Percentiles rank a stretch among this genome's conserved stretches.
Evolutionary conservation across 2,113 vertebrate species (phyloP).

Genomic region (Brachyhypopomus gauderio): DNA sequence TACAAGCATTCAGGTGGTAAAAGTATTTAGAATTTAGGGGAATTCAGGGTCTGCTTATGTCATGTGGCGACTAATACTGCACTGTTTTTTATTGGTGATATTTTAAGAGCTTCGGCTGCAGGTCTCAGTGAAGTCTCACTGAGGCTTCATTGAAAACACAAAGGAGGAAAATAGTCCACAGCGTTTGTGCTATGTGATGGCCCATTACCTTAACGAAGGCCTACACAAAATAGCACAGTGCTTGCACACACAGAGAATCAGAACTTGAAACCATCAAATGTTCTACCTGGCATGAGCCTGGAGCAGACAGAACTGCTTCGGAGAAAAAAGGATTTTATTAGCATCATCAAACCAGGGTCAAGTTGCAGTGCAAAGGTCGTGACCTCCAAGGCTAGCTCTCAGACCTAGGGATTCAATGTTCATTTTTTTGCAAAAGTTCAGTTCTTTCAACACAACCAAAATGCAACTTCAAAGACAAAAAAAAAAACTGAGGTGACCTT

Average conservation of each 20-base stretch:
- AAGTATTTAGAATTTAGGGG: too few relatives aligned
- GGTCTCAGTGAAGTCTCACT: too few relatives aligned
- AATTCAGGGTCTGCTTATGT: too few relatives aligned
- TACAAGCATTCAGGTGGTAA: too few relatives aligned
- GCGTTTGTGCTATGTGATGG: too few relatives aligned
- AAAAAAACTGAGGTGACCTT: background rate
- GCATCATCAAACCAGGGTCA: constrained; percentile 43
- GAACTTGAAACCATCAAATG: background rate
- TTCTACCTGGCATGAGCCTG: background rate
- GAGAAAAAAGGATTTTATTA: constrained; percentile 62
- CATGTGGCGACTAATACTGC: background rate
- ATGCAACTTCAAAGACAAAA: too few relatives aligned
- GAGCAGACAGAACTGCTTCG: background rate
- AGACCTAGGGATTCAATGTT: constrained; percentile 28
- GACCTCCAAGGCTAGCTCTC: constrained; percentile 22
- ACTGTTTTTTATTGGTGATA: background rate
- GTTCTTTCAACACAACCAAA: background rate
- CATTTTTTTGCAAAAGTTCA: background rate
- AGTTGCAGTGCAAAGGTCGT: constrained; percentile 53
- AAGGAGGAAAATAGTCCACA: too few relatives aligned
- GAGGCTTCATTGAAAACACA: too few relatives aligned
- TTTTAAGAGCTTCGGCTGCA: too few relatives aligned
- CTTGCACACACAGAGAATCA: background rate
- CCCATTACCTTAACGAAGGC: background rate
- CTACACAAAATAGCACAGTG: too few relatives aligned